Percentiles rank a stretch among this genome's conserved stretches.
phyloP scores from a whole-genome alignment of 2,113 vertebrate species.

The Struthidea cinerea region DNA sequence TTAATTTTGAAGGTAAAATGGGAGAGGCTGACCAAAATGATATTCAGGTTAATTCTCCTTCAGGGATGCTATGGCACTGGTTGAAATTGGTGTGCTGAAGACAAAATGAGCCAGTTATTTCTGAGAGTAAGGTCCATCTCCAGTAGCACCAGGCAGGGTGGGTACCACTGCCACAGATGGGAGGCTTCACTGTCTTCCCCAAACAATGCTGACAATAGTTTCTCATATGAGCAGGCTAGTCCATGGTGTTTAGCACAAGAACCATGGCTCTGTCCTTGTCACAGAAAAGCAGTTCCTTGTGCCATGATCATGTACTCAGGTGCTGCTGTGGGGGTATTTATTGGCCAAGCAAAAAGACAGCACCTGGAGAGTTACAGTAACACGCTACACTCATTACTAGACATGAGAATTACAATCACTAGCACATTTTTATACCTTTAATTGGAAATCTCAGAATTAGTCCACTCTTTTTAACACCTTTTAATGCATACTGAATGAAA shows the following conservation, averaged over 20 bases:
- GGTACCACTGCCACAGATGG: background rate
- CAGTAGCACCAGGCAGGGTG: background rate
- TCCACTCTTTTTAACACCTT: background rate
- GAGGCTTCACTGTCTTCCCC: background rate
- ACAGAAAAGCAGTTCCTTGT: background rate
- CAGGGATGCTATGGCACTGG: background rate
- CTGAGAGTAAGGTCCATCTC: background rate
- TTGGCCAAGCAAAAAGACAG: background rate
- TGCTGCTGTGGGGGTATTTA: background rate
- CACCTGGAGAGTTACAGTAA: background rate
- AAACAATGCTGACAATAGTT: background rate
- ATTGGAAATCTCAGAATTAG: background rate
- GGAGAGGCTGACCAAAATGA: background rate
- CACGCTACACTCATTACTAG: background rate
- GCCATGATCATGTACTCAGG: background rate
- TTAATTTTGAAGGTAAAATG: background rate
- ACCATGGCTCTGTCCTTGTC: background rate
- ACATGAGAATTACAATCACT: background rate
- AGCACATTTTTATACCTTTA: background rate
- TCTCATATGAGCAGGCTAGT: background rate
- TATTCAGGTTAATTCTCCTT: background rate
- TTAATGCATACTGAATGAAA: background rate
- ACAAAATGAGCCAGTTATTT: background rate
- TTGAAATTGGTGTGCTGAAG: background rate
- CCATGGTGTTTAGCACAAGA: background rate